A percentile compares a stretch with the other conserved stretches of the same genome.
Evolutionary conservation across 2,888 invertebrate species (phyloP).

Genomic region (Lycaena phlaeas): DNA sequence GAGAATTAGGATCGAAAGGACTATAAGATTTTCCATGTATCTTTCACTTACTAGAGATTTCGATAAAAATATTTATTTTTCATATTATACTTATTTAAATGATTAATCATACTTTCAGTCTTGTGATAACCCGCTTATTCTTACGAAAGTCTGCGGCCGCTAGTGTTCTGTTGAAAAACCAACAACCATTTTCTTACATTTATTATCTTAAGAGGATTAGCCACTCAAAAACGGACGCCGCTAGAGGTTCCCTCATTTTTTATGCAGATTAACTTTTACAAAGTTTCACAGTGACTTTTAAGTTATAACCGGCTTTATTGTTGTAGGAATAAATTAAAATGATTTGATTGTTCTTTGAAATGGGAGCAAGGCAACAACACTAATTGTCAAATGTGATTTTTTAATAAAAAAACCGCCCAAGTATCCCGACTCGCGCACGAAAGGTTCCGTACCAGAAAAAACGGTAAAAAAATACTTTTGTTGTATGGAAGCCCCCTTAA

Average conservation of each 20-base stretch:
- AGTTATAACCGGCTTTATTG: conserved; percentile 17
- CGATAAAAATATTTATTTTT: too few relatives aligned
- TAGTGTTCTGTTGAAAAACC: conserved; percentile 11
- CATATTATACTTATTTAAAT: too few relatives aligned
- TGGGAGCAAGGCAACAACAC: background rate
- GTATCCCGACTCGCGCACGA: too few relatives aligned
- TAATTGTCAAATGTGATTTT: too few relatives aligned
- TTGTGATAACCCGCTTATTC: too few relatives aligned
- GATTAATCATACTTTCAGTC: conserved; percentile 6
- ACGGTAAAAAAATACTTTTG: too few relatives aligned
- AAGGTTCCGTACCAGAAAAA: too few relatives aligned
- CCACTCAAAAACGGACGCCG: conserved; percentile 16
- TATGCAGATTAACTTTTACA: conserved; percentile 42
- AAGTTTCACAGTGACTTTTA: conserved; percentile 32
- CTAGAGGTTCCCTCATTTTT: conserved; percentile 39
- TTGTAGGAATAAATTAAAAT: conserved; percentile 1
- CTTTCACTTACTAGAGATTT: too few relatives aligned
- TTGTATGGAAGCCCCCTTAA: too few relatives aligned
- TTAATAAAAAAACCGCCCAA: too few relatives aligned
- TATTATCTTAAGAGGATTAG: conserved; percentile 20
- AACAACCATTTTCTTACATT: conserved; percentile 19
- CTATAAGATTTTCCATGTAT: too few relatives aligned
- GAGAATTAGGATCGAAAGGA: too few relatives aligned
- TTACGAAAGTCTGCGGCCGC: background rate
- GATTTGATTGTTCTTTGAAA: conserved; percentile 6